Evolutionary conservation across 2,888 invertebrate genomes (phyloP).

Genomic region (Stenchaetothrips biformis): DNA sequence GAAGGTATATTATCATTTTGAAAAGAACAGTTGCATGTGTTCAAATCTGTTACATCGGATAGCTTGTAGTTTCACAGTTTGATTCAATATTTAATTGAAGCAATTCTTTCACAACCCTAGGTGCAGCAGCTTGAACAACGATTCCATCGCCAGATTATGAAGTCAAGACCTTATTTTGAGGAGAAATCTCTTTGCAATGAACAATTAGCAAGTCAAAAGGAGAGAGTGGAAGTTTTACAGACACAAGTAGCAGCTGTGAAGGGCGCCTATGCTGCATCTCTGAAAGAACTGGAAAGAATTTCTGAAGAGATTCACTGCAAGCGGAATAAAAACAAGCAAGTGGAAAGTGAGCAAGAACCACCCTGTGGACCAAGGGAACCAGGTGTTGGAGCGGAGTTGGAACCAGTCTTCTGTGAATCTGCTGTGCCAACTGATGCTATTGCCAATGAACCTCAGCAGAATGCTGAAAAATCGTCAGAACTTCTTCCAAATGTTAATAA

Average conservation of each 20-base stretch:
- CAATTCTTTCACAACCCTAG: slow-evolving; percentile 42
- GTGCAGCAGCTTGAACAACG: slow-evolving; percentile 77
- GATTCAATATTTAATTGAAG: background rate
- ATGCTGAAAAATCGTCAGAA: slow-evolving; percentile 26
- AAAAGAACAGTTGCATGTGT: background rate
- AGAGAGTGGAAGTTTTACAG: slow-evolving; percentile 75
- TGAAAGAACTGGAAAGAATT: slow-evolving; percentile 80
- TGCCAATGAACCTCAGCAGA: slow-evolving; percentile 2
- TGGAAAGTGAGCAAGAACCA: slow-evolving; percentile 35
- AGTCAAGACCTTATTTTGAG: slow-evolving; percentile 87
- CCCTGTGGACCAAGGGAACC: slow-evolving; percentile 55
- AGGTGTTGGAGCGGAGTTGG: slow-evolving; percentile 69
- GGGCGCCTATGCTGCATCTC: slow-evolving; percentile 70
- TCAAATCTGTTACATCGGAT: slow-evolving; percentile 11
- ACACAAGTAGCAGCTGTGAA: slow-evolving; percentile 74
- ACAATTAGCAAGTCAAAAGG: slow-evolving; percentile 78
- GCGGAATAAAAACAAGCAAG: slow-evolving; percentile 54
- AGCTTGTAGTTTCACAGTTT: slow-evolving; percentile 9
- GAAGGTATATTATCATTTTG: slow-evolving; percentile 50
- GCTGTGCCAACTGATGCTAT: slow-evolving; percentile 40
- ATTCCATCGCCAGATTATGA: slow-evolving; percentile 72
- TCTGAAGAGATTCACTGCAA: slow-evolving; percentile 84
- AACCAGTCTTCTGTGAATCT: slow-evolving; percentile 40
- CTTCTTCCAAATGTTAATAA: slow-evolving; percentile 32
- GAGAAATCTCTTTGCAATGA: slow-evolving; percentile 82